Evolutionary conservation across 2,888 invertebrate species (phyloP).

Genomic region (Enchytraeus crypticus): DNA sequence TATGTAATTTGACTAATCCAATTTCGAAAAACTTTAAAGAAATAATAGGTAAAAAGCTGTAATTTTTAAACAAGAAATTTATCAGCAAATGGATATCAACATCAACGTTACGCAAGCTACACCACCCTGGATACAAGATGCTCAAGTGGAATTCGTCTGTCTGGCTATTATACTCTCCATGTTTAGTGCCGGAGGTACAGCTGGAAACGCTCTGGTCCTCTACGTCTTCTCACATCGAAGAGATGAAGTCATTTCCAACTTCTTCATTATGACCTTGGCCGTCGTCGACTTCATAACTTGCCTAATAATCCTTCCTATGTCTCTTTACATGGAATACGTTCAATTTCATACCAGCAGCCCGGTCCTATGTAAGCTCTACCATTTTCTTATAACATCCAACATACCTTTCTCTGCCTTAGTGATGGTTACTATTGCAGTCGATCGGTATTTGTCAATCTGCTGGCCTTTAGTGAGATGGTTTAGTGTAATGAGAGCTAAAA

Average conservation of each 20-base stretch:
- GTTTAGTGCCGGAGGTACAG: slow-evolving; percentile 37
- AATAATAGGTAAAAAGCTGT: too few relatives aligned
- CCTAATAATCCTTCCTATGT: slow-evolving; percentile 38
- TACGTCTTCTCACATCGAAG: slow-evolving; percentile 40
- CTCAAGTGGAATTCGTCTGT: too few relatives aligned
- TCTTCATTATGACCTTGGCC: slow-evolving; percentile 40
- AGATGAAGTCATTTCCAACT: slow-evolving; percentile 40
- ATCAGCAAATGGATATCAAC: too few relatives aligned
- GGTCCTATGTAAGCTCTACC: slow-evolving; percentile 33
- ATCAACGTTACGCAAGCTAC: too few relatives aligned
- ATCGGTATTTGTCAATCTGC: slow-evolving; percentile 40
- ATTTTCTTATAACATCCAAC: slow-evolving; percentile 38
- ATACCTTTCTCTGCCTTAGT: slow-evolving; percentile 40
- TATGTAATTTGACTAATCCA: too few relatives aligned
- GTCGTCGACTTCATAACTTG: slow-evolving; percentile 41
- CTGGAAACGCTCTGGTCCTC: slow-evolving; percentile 42
- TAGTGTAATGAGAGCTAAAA: slow-evolving; percentile 28
- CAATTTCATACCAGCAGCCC: slow-evolving; percentile 31
- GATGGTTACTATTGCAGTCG: slow-evolving; percentile 33
- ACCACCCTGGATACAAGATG: too few relatives aligned
- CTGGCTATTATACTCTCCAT: slow-evolving; percentile 34
- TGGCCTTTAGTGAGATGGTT: slow-evolving; percentile 39
- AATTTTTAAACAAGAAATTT: too few relatives aligned
- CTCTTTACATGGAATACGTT: slow-evolving; percentile 37
- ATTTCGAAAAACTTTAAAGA: too few relatives aligned